These are phyloP conservation scores for Brienomyrus brachyistius DNA, from an alignment of 2,113 vertebrate genomes.

Conservation along the genomic window DNA sequence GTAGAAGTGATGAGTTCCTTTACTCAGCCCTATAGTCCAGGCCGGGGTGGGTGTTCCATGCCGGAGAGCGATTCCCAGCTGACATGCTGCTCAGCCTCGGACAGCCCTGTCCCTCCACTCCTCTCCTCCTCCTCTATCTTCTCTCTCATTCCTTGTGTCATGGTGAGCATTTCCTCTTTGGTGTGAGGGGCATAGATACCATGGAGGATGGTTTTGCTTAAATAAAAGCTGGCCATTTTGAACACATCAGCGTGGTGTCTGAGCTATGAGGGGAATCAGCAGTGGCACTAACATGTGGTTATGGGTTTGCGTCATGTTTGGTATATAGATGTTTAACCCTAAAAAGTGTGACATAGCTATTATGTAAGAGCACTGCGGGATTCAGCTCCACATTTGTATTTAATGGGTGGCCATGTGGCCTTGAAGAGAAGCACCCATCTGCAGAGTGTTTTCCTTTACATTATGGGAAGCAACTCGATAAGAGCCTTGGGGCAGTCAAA, in stretches of 20 bases:
- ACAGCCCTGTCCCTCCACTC: neutral
- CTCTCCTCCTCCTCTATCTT: neutral
- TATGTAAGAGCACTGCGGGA: neutral
- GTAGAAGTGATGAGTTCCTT: neutral
- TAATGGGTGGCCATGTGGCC: neutral
- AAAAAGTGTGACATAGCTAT: neutral
- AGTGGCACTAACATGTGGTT: neutral
- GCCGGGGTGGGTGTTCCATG: neutral
- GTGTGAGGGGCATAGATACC: neutral
- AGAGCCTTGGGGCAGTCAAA: constrained; percentile 12
- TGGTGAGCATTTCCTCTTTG: neutral
- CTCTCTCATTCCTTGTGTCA: neutral
- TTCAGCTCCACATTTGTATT: neutral
- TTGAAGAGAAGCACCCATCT: constrained; percentile 14
- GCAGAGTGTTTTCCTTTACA: constrained; percentile 7
- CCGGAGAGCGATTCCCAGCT: neutral
- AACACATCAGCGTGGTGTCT: neutral
- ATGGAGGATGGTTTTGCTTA: neutral
- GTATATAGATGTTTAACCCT: neutral
- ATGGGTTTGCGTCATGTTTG: neutral
- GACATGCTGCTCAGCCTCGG: neutral
- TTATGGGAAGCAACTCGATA: constrained; percentile 3
- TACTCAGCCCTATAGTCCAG: neutral
- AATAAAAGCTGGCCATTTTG: neutral
- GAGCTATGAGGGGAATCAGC: neutral